Percentiles rank a stretch among this genome's conserved stretches.
Evolutionary conservation across 2,797 vertebrate species (phyloP).

Genomic region (Decapterus maruadsi): DNA sequence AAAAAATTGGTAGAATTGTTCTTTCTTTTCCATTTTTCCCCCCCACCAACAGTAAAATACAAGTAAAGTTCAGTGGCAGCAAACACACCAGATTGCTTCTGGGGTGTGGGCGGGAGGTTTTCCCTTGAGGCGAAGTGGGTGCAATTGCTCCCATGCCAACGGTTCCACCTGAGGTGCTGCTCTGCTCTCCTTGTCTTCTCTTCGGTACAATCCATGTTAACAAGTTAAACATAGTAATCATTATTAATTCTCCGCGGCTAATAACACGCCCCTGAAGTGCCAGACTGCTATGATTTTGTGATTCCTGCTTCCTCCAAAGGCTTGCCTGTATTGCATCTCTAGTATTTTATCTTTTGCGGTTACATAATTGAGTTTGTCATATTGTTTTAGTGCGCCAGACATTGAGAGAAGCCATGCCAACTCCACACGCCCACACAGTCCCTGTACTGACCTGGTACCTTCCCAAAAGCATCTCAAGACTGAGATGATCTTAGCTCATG

Average conservation of each 20-base stretch:
- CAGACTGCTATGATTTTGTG: too few relatives aligned
- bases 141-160: background rate
- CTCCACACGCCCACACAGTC: background rate
- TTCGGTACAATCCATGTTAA: background rate
- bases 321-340: too few relatives aligned
- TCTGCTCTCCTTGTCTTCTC: background rate
- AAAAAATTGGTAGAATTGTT: too few relatives aligned
- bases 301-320: too few relatives aligned
- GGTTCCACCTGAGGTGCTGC: background rate
- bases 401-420: background rate
- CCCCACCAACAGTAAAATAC: too few relatives aligned
- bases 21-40: too few relatives aligned
- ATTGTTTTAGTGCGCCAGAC: too few relatives aligned
- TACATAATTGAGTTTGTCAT: too few relatives aligned
- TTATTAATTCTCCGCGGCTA: background rate
- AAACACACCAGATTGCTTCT: background rate
- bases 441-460: background rate
- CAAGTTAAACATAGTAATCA: background rate
- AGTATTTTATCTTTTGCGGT: too few relatives aligned
- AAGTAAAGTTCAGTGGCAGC: too few relatives aligned
- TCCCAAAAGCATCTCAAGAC: conserved; percentile 7
- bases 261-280: background rate
- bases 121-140: background rate
- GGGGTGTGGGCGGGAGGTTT: background rate
- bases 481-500: conserved; percentile 16